These are phyloP conservation scores for Tenualosa thibaudeaui DNA, from an alignment of 2,797 vertebrate species.

Conservation along the genomic window DNA sequence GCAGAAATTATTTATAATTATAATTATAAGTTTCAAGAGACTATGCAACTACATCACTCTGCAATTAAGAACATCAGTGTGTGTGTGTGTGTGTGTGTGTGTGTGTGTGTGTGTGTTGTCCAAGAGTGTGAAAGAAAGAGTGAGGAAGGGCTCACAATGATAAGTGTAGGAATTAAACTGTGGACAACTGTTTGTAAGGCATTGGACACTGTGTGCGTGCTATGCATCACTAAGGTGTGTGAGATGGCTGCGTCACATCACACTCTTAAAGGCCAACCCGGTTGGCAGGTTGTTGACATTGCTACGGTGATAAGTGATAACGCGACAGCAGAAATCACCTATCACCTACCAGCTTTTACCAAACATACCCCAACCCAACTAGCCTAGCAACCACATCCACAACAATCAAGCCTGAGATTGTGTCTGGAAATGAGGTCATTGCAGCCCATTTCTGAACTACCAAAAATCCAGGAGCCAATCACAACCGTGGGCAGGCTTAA, in stretches of 20 bases:
- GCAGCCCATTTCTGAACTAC: too few species aligned
- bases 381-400: too few species aligned
- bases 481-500: too few species aligned
- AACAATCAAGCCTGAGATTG: too few species aligned
- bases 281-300: background rate
- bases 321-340: background rate
- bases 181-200: too few species aligned
- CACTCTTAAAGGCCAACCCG: background rate
- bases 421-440: too few species aligned
- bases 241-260: background rate
- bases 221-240: background rate
- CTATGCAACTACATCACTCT: background rate
- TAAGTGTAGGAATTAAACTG: too few species aligned
- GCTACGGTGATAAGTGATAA: background rate
- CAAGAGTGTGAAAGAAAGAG: too few species aligned
- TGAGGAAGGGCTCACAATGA: too few species aligned
- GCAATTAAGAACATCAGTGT: background rate
- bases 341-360: background rate
- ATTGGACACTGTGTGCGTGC: background rate
- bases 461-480: too few species aligned
- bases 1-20: background rate
- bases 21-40: background rate
- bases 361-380: background rate
- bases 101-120: background rate
- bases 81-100: background rate